phyloP scores from a whole-genome alignment of 2,113 vertebrate genomes.

The Gopherus flavomarginatus region DNA sequence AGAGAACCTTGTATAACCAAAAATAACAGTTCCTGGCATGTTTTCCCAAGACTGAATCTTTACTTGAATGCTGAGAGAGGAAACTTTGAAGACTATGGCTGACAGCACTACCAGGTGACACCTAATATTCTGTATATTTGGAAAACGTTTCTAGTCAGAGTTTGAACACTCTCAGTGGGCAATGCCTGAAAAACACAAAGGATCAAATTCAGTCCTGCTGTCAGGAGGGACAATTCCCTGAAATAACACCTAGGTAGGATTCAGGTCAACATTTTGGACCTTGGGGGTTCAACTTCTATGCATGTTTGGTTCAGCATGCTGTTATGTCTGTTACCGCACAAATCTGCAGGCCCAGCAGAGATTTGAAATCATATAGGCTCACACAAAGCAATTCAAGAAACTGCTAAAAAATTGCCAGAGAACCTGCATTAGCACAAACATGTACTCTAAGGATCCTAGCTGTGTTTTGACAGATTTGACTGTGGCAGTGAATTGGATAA shows the following conservation, averaged over 20 bases:
- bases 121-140: not conserved
- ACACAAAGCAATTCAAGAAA: not conserved
- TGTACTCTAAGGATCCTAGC: not conserved
- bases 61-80: not conserved
- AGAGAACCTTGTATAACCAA: not conserved
- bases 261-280: slow-evolving; percentile 8
- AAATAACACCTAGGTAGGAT: not conserved
- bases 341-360: not conserved
- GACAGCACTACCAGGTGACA: not conserved
- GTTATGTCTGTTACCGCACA: not conserved
- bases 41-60: not conserved
- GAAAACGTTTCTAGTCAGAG: not conserved
- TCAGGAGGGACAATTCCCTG: not conserved
- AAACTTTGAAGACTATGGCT: not conserved
- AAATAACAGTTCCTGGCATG: not conserved
- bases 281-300: not conserved
- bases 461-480: not conserved
- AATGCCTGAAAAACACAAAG: slow-evolving; percentile 1
- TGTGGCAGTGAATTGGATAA: not conserved
- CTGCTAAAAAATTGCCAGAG: not conserved
- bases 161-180: not conserved
- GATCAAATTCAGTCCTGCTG: not conserved
- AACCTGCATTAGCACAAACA: not conserved
- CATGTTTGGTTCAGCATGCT: not conserved
- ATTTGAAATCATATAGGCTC: not conserved